A percentile compares a stretch with the other conserved stretches of the same genome.
These are phyloP conservation scores for Atherix ibis DNA, from an alignment of 2,888 invertebrate genomes.

Conservation along the genomic window DNA sequence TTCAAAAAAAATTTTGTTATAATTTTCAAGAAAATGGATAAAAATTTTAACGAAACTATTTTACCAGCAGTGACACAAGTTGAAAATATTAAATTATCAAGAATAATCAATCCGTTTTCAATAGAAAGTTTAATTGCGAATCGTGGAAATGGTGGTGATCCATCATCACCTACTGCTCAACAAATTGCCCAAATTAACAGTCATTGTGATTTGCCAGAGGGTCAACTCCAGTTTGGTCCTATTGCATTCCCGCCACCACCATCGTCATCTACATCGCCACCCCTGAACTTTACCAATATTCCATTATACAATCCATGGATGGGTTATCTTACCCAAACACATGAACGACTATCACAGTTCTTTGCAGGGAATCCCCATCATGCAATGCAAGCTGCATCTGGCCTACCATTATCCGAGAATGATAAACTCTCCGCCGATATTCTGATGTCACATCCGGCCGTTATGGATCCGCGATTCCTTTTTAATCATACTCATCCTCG, in stretches of 20 bases:
- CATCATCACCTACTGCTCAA: neutral
- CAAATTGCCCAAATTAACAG: neutral
- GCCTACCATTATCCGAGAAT: neutral
- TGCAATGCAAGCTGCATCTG: conserved; percentile 5
- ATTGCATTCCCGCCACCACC: no score
- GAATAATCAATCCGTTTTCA: conserved; percentile 30
- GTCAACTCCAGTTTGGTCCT: conserved; percentile 1
- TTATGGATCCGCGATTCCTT: conserved; percentile 17
- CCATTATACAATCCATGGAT: conserved; percentile 32
- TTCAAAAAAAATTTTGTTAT: no score
- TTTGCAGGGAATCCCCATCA: conserved; percentile 13
- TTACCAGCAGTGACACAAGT: no score
- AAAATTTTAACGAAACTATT: no score
- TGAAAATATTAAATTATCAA: conserved; percentile 18
- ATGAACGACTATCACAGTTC: conserved; percentile 28
- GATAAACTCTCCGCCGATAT: conserved; percentile 5
- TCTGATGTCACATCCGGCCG: conserved; percentile 4
- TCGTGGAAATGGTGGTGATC: conserved; percentile 1
- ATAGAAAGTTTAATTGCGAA: conserved; percentile 31
- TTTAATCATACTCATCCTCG: conserved; percentile 5
- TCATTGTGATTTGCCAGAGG: neutral
- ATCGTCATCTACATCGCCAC: conserved; percentile 3
- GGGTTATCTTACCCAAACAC: conserved; percentile 30
- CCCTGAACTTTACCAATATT: conserved; percentile 20
- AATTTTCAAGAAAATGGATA: no score